Percentiles rank a stretch among this genome's conserved stretches.
Evolutionary conservation across 1,140 invertebrate species (phyloP).

Genomic region (Aphelenchoides besseyi): DNA sequence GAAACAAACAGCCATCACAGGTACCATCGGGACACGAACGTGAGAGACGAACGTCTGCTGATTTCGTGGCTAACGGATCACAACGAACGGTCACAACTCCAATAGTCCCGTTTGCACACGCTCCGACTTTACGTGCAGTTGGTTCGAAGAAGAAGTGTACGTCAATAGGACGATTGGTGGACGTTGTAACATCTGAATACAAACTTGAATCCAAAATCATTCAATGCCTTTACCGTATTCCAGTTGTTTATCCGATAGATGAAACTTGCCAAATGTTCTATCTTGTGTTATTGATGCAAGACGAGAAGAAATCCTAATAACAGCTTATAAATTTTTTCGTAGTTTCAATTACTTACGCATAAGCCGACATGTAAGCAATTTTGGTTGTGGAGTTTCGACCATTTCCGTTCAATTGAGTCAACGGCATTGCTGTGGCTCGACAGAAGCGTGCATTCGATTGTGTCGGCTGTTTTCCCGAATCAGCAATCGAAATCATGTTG

Average conservation of each 20-base stretch:
- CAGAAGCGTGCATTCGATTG: conserved; percentile 29
- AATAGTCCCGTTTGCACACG: conserved; percentile 67
- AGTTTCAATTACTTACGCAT: background rate
- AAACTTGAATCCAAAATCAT: background rate
- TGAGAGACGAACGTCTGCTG: conserved; percentile 62
- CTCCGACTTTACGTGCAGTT: conserved; percentile 63
- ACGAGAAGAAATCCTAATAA: conserved; percentile 45
- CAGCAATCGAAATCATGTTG: background rate
- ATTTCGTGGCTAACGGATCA: conserved; percentile 38
- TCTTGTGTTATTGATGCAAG: conserved; percentile 39
- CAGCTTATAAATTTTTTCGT: background rate
- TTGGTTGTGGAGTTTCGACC: conserved; percentile 9
- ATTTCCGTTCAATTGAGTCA: background rate
- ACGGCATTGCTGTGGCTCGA: conserved; percentile 39
- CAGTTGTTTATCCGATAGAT: conserved; percentile 44
- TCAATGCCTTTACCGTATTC: conserved; percentile 37
- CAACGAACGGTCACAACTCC: conserved; percentile 68
- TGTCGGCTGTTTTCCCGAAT: background rate
- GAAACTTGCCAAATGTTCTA: conserved; percentile 33
- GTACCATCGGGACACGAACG: conserved; percentile 69
- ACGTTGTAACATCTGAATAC: conserved; percentile 25
- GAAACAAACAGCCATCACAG: conserved; percentile 70
- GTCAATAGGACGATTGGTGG: conserved; percentile 39
- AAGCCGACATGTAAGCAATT: conserved; percentile 17
- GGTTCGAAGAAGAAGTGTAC: conserved; percentile 49